A percentile compares a stretch with the other conserved stretches of the same genome.
Conservation (phyloP, 1,140 invertebrate genomes). For the Euwallacea fornicatus region DNA sequence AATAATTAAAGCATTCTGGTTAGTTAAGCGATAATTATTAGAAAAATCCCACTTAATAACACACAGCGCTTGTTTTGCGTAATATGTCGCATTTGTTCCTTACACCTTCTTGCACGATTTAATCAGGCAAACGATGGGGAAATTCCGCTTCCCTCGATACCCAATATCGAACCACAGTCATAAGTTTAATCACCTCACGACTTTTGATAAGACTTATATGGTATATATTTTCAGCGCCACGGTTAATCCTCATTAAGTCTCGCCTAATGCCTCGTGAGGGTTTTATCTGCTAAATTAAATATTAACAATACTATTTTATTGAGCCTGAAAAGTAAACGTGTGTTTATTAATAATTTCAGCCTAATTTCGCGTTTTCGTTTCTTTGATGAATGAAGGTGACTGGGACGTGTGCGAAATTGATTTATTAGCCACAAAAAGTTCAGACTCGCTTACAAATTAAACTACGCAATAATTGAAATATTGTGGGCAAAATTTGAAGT, state of each 20-base stretch:
- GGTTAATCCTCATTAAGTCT: conserved; percentile 1
- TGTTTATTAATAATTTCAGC: too few relatives aligned
- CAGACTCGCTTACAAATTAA: too few relatives aligned
- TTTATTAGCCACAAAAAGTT: too few relatives aligned
- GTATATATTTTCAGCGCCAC: conserved; percentile 9
- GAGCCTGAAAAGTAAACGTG: too few relatives aligned
- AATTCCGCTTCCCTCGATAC: too few relatives aligned
- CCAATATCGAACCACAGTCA: neutral
- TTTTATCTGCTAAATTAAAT: conserved; percentile 12
- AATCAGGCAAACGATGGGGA: too few relatives aligned
- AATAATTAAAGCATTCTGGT: conserved; percentile 22
- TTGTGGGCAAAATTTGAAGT: too few relatives aligned
- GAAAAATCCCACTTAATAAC: neutral
- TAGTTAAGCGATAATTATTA: neutral
- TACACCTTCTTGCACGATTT: neutral
- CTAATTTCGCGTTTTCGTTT: too few relatives aligned
- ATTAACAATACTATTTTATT: neutral
- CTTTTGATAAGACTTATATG: conserved; percentile 9
- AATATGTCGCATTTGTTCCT: neutral
- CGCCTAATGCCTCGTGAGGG: neutral
- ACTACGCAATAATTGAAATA: too few relatives aligned
- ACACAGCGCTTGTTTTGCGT: neutral
- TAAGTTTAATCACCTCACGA: conserved; percentile 4
- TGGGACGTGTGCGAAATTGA: too few relatives aligned
- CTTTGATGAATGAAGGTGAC: too few relatives aligned